phyloP scores from a whole-genome alignment of 2,797 vertebrate species.

The Bufotes viridis region DNA sequence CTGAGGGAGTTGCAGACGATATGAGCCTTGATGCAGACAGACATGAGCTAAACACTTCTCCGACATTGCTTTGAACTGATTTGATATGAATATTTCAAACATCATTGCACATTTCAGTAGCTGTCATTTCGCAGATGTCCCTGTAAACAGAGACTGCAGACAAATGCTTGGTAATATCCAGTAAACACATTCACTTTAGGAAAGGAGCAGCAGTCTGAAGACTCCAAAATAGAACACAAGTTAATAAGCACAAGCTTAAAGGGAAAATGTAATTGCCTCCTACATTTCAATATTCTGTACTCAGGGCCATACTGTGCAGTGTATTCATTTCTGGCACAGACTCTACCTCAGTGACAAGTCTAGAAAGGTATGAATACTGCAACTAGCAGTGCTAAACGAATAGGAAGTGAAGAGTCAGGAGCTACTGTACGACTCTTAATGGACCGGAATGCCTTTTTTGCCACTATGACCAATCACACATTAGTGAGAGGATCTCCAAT shows the following conservation, averaged over 20 bases:
- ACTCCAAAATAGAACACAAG: conserved; percentile 30
- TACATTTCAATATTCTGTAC: conserved; percentile 21
- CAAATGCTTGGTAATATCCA: conserved; percentile 56
- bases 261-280: conserved; percentile 36
- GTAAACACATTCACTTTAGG: conserved; percentile 30
- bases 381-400: conserved; percentile 1
- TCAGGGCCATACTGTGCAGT: background rate
- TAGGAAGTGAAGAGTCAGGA: conserved; percentile 2
- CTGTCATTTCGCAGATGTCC: conserved; percentile 62
- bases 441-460: background rate
- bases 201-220: conserved; percentile 42
- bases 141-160: conserved; percentile 54
- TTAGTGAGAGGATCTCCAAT: too few species aligned
- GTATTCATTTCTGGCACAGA: conserved; percentile 10
- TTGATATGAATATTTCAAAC: conserved; percentile 62
- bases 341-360: background rate
- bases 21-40: conserved; percentile 60
- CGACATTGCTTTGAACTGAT: conserved; percentile 56
- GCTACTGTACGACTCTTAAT: background rate
- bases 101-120: conserved; percentile 61
- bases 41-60: conserved; percentile 58
- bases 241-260: conserved; percentile 43
- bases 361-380: conserved; percentile 12
- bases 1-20: conserved; percentile 52
- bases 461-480: background rate